Percentiles rank a stretch among this genome's conserved stretches.
Conservation (phyloP, 2,797 vertebrate genomes). For the Enoplosus armatus region DNA sequence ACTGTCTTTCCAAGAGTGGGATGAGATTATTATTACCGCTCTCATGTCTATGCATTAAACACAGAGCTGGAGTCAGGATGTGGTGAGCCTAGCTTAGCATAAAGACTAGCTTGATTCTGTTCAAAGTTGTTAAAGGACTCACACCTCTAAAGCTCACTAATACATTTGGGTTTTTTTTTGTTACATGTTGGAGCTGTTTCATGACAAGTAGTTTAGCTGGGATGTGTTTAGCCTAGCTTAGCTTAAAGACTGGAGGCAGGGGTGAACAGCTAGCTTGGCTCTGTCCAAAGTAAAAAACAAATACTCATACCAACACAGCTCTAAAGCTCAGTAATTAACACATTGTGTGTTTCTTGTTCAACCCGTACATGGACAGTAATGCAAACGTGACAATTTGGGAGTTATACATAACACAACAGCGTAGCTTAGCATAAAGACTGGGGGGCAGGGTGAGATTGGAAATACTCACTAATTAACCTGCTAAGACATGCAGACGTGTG, state of each 20-base stretch:
- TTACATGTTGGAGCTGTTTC: background rate
- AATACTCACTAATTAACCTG: no score
- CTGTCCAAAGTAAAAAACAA: background rate
- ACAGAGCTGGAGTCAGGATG: background rate
- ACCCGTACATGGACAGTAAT: background rate
- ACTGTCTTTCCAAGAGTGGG: background rate
- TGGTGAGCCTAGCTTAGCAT: background rate
- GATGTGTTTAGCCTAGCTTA: background rate
- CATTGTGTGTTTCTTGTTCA: background rate
- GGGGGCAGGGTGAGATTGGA: no score
- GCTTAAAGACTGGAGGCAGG: background rate
- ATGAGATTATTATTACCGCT: background rate
- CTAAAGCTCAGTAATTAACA: background rate
- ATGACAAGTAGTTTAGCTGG: background rate
- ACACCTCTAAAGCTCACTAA: background rate
- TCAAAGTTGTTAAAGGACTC: background rate
- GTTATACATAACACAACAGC: no score
- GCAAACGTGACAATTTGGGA: background rate
- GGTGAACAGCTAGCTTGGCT: background rate
- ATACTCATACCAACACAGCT: background rate
- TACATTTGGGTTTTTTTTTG: no score
- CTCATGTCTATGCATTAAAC: background rate
- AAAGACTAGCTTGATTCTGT: background rate
- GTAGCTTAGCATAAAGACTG: no score
- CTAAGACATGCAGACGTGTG: no score